Base-by-base conservation (phyloP, 2,888 invertebrate genomes). In the Heliconius ismenius region DNA sequence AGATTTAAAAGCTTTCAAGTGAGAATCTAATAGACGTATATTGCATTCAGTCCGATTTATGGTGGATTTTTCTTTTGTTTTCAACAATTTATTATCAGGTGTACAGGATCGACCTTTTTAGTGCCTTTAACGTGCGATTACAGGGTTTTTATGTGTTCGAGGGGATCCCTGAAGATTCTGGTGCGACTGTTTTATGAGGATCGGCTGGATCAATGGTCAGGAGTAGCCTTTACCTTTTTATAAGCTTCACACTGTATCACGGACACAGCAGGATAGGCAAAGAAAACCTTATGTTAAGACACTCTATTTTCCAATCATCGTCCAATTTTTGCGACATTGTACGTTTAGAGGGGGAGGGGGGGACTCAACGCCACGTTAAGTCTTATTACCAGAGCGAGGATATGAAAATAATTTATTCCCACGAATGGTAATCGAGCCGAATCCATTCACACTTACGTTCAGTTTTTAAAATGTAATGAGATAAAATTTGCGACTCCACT, bases 21-120 rank as follows among this genome's bases (percentile, higher is more conserved):
- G 89, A 86, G 86, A 86, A 84, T 88, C 88, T 93, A 93, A 92
- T 92, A 91, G 93, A 93, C 93, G 91, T 92, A 92, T 92, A 93
- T 92, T 91, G 92, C 92, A 85, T 85, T 86, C 90, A 87, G 90
- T 91, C 83, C 87, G 86, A 92, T 93, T 93, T 93, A 93, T 93
- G 86, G 91, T 85, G 89, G 89, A 91, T 89, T 91, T 91, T 90
- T 90, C 89, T 90, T 93, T 90, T 91, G 90, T 91, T 92, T 90
- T 86, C 86, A 81, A 84, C 86, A 85, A 92, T 92, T 92, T 92
- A 91, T 89, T 81, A 86, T 84, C 86, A 81, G 82, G 86, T 86
- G 84, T 84, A 85, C 82, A 83, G 81, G 81, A 84, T 84, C 83
- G 82, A 82, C 81, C 83, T 84, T 85, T 87, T 87, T 85, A 84